phyloP scores from a whole-genome alignment of 1,140 invertebrate species.

The Micrasema longulum region DNA sequence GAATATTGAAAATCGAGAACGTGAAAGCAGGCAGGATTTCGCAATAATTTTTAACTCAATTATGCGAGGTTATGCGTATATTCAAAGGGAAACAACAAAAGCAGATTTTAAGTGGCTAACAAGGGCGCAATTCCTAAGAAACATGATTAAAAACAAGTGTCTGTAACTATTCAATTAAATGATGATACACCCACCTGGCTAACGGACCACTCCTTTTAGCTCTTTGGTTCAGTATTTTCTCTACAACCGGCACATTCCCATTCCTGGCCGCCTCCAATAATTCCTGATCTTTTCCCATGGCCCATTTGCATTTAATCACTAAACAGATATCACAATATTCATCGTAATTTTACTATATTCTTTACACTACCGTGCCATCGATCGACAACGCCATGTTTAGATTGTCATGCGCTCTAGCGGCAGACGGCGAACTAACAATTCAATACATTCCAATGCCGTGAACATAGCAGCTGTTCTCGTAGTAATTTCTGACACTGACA shows the following conservation, averaged over 20 bases:
- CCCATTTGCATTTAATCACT: conserved; percentile 70
- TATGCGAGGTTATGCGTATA: not conserved
- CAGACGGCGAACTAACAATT: conserved; percentile 61
- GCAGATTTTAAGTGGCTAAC: not conserved
- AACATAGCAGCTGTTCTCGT: conserved; percentile 38
- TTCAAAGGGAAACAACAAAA: not conserved
- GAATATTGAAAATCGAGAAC: conserved; percentile 1
- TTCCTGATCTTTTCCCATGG: conserved; percentile 96
- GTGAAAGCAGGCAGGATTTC: too few species aligned
- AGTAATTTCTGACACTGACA: conserved; percentile 15
- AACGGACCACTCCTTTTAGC: conserved; percentile 92
- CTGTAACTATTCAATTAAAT: conserved; percentile 35
- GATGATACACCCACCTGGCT: conserved; percentile 80
- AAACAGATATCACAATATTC: conserved; percentile 62
- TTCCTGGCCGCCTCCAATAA: conserved; percentile 93
- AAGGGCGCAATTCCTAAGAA: conserved; percentile 16
- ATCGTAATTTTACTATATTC: conserved; percentile 60
- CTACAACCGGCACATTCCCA: conserved; percentile 88
- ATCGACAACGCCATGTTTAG: conserved; percentile 79
- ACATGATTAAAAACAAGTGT: conserved; percentile 47
- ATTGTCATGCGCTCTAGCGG: conserved; percentile 68
- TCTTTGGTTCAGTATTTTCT: conserved; percentile 90
- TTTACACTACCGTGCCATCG: conserved; percentile 79
- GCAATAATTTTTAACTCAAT: too few species aligned
- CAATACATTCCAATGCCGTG: conserved; percentile 42